These are phyloP conservation scores for Nyctereutes procyonoides DNA, from an alignment of 2,113 vertebrate species.

Conservation along the genomic window DNA sequence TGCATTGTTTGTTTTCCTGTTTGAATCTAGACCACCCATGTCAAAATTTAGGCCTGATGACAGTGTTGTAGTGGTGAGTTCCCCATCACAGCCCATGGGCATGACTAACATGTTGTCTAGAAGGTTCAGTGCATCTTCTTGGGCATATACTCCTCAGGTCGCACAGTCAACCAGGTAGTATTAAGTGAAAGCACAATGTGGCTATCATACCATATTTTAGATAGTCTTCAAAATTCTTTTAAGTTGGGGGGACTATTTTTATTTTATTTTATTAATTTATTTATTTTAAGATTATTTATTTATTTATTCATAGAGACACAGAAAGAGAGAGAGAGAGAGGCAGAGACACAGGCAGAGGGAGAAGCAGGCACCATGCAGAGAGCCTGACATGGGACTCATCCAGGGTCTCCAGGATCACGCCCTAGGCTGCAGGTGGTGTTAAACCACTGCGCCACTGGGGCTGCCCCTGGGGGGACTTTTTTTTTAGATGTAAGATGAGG, in stretches of 20 bases:
- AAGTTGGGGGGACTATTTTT: background rate
- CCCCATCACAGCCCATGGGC: background rate
- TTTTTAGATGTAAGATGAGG: background rate
- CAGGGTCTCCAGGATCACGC: too few species aligned
- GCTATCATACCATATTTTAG: background rate
- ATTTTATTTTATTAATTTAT: too few species aligned
- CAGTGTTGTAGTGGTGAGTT: background rate
- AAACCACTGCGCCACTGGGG: too few species aligned
- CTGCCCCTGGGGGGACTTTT: background rate
- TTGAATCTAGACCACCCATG: background rate
- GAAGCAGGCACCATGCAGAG: too few species aligned
- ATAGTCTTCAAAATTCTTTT: background rate
- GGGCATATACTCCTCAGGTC: background rate
- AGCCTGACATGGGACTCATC: too few species aligned
- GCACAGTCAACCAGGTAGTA: background rate
- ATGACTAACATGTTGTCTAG: accelerated
- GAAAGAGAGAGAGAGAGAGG: too few species aligned
- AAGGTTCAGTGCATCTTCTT: background rate
- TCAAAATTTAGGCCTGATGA: background rate
- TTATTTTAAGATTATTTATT: too few species aligned
- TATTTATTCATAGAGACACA: too few species aligned
- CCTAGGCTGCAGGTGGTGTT: too few species aligned
- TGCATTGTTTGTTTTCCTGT: conserved; percentile 31
- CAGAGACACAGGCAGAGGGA: too few species aligned
- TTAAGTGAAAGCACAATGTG: background rate